phyloP scores from a whole-genome alignment of 2,797 vertebrate species.

The Smutsia temminckii region DNA sequence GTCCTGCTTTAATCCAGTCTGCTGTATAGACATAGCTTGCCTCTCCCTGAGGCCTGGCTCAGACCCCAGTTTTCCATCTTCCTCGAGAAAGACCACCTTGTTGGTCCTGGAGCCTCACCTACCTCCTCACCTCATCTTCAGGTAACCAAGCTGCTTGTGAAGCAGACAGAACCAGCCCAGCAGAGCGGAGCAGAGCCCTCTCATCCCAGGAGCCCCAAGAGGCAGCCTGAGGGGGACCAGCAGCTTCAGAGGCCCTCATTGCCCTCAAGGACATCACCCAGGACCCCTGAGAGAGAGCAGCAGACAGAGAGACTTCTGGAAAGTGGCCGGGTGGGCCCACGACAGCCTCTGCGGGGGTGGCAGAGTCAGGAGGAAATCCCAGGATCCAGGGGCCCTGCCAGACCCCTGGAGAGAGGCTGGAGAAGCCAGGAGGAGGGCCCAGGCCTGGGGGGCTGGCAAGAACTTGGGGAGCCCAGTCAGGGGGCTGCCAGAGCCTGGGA shows the following conservation, averaged over 20 bases:
- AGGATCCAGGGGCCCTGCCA: not conserved
- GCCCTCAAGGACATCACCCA: constrained; percentile 7
- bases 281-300: constrained; percentile 37
- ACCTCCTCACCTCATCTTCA: constrained; percentile 44
- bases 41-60: not conserved
- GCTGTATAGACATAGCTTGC: not conserved
- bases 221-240: constrained; percentile 47
- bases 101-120: not conserved
- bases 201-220: constrained; percentile 68
- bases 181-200: constrained; percentile 63
- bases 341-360: constrained; percentile 18
- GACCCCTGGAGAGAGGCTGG: constrained; percentile 48
- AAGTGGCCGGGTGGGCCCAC: not conserved
- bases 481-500: not conserved
- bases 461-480: not conserved
- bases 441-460: not conserved
- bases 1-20: not conserved
- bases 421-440: not conserved
- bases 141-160: constrained; percentile 73
- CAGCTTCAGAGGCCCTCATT: constrained; percentile 9
- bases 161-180: constrained; percentile 65
- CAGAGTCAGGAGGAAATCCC: constrained; percentile 41
- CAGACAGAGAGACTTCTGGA: constrained; percentile 31
- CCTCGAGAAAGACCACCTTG: not conserved
- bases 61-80: not conserved